These are phyloP conservation scores for Prietella phreatophila DNA, from an alignment of 2,113 vertebrate species.

Conservation along the genomic window DNA sequence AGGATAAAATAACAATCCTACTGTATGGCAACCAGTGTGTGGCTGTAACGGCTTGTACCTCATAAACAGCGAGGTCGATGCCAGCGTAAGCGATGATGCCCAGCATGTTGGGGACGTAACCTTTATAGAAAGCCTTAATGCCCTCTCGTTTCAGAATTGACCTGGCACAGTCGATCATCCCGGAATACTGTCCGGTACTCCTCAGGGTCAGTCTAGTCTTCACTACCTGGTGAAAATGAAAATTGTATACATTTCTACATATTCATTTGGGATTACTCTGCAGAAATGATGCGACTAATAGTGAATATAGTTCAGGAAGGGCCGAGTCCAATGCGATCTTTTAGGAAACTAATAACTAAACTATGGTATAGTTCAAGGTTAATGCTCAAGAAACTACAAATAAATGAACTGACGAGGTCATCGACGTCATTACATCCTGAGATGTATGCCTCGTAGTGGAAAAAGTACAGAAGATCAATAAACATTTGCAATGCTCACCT, in stretches of 20 bases:
- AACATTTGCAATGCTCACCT: slow-evolving; percentile 68
- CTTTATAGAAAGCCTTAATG: slow-evolving; percentile 88
- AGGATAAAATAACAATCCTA: slow-evolving; percentile 18
- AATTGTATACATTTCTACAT: neutral
- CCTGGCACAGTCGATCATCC: slow-evolving; percentile 88
- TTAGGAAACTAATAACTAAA: neutral
- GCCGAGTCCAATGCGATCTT: neutral
- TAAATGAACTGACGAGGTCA: neutral
- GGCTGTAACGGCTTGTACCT: slow-evolving; percentile 72
- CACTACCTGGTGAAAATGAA: slow-evolving; percentile 75
- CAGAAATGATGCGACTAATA: neutral
- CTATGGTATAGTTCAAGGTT: neutral
- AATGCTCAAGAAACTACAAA: neutral
- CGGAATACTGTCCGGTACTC: slow-evolving; percentile 90
- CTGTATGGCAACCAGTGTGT: neutral
- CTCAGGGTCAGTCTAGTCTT: slow-evolving; percentile 91
- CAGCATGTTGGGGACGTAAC: slow-evolving; percentile 88
- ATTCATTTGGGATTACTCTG: neutral
- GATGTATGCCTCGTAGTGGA: neutral
- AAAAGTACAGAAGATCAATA: neutral
- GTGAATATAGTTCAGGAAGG: neutral
- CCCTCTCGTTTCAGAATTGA: slow-evolving; percentile 87
- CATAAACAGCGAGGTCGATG: slow-evolving; percentile 92
- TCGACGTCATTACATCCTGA: neutral
- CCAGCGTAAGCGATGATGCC: slow-evolving; percentile 95